Percentiles rank a stretch among this genome's conserved stretches.
Conservation (phyloP, 2,113 vertebrate species). For the Brachyhypopomus occidentalis region DNA sequence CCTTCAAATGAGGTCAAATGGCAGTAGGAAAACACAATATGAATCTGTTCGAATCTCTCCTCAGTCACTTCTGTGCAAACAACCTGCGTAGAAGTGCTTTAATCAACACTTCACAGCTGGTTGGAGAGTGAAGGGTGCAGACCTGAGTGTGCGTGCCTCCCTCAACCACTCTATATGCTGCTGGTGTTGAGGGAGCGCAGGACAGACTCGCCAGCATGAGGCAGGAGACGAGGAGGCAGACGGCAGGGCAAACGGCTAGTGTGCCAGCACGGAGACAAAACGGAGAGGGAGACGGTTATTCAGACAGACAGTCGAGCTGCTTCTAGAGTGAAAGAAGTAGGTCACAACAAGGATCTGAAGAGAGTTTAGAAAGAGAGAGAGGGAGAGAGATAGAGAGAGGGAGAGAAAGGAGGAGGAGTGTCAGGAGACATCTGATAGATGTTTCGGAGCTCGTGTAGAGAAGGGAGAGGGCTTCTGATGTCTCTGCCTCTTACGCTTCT, state of each 20-base stretch:
- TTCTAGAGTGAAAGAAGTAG: slow-evolving; percentile 53
- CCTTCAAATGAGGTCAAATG: neutral
- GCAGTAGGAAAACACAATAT: neutral
- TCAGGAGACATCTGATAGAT: slow-evolving; percentile 34
- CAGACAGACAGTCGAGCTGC: slow-evolving; percentile 32
- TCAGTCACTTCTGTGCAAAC: neutral
- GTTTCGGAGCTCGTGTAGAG: slow-evolving; percentile 28
- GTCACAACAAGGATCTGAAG: slow-evolving; percentile 26
- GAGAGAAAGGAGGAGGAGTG: slow-evolving; percentile 48
- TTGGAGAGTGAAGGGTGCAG: neutral
- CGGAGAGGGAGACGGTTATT: slow-evolving; percentile 23
- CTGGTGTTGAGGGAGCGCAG: slow-evolving; percentile 13
- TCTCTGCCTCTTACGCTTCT: slow-evolving; percentile 29
- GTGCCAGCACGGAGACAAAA: neutral
- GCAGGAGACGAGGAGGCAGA: neutral
- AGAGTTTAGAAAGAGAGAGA: slow-evolving; percentile 1
- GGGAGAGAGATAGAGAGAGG: slow-evolving; percentile 31
- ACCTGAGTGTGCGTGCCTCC: neutral
- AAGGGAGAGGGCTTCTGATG: slow-evolving; percentile 21
- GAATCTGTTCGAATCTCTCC: neutral
- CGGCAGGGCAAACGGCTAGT: neutral
- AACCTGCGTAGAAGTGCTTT: neutral
- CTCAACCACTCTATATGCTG: slow-evolving; percentile 24
- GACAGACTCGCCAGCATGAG: neutral
- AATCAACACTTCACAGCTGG: neutral